Conservation (phyloP, 2,888 invertebrate genomes). For the Phlogophora meticulosa region DNA sequence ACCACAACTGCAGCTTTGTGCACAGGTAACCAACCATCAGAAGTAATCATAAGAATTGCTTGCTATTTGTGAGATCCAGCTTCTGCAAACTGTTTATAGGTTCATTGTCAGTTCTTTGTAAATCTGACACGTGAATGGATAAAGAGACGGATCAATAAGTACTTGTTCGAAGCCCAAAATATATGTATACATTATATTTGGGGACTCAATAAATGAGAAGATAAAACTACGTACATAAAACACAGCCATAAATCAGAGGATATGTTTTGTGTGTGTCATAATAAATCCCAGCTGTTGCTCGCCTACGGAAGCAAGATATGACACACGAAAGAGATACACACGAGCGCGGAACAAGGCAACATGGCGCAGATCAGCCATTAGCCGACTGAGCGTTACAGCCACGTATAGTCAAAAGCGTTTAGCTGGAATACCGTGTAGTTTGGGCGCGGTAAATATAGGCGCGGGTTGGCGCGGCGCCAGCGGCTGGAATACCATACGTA, state of each 20-base stretch:
- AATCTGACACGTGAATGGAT: background rate
- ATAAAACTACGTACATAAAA: conserved; percentile 4
- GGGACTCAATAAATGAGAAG: conserved; percentile 10
- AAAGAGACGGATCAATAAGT: conserved; percentile 1
- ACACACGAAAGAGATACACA: conserved; percentile 30
- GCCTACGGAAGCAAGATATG: conserved; percentile 10
- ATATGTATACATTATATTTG: background rate
- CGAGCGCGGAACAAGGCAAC: conserved; percentile 15
- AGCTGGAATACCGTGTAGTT: conserved; percentile 51
- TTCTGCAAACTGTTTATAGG: background rate
- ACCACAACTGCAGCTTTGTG: conserved; percentile 2
- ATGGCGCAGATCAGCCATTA: conserved; percentile 14
- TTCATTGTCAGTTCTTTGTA: background rate
- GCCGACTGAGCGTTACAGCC: conserved; percentile 40
- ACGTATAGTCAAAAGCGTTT: conserved; percentile 56
- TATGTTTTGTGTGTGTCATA: conserved; percentile 4
- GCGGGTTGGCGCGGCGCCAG: conserved; percentile 63
- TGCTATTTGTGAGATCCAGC: background rate
- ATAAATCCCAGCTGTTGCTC: conserved; percentile 18
- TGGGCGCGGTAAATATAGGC: conserved; percentile 62
- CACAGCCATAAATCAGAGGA: conserved; percentile 20
- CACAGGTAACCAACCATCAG: background rate
- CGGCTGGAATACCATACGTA: conserved; percentile 65
- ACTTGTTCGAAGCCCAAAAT: background rate
- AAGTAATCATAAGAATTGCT: conserved; percentile 6